Evolutionary conservation across 2,113 vertebrate genomes (phyloP).

Genomic region (Phalacrocorax carbo): DNA sequence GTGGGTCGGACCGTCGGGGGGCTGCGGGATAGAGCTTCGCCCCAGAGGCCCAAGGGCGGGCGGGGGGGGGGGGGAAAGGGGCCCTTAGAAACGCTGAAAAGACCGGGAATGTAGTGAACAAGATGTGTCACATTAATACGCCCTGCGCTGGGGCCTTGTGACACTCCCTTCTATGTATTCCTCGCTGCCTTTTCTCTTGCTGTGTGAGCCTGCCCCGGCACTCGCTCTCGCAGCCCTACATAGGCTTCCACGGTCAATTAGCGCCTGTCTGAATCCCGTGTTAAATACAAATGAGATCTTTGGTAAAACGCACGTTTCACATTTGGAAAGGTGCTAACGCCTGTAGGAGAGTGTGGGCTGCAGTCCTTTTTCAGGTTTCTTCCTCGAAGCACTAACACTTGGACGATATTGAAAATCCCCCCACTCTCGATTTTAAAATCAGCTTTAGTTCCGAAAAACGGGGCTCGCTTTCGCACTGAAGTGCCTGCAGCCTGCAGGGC

Average conservation of each 20-base stretch:
- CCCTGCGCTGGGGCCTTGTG: not conserved
- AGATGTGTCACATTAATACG: not conserved
- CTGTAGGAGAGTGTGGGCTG: not conserved
- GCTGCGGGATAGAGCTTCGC: not conserved
- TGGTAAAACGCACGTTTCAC: not conserved
- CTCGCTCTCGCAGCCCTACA: not conserved
- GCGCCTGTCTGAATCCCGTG: not conserved
- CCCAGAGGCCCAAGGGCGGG: not conserved
- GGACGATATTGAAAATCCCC: not conserved
- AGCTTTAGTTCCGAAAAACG: not conserved
- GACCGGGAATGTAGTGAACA: not conserved
- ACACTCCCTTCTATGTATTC: not conserved
- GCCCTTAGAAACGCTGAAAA: not conserved
- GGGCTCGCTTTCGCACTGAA: not conserved
- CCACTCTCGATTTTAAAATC: not conserved
- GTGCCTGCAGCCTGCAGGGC: not conserved
- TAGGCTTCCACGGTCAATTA: not conserved
- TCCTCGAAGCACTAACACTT: not conserved
- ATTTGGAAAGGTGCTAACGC: not conserved
- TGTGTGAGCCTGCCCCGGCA: not conserved
- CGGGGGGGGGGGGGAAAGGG: rapidly evolving
- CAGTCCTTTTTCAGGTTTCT: not conserved
- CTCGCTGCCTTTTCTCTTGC: not conserved
- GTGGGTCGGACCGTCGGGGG: not conserved
- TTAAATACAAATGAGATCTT: not conserved